A percentile compares a stretch with the other conserved stretches of the same genome.
These are phyloP conservation scores for Sanderia malayensis DNA, from an alignment of 30 jellyfish, hydroid and myxozoan genomes.

Conservation along the genomic window DNA sequence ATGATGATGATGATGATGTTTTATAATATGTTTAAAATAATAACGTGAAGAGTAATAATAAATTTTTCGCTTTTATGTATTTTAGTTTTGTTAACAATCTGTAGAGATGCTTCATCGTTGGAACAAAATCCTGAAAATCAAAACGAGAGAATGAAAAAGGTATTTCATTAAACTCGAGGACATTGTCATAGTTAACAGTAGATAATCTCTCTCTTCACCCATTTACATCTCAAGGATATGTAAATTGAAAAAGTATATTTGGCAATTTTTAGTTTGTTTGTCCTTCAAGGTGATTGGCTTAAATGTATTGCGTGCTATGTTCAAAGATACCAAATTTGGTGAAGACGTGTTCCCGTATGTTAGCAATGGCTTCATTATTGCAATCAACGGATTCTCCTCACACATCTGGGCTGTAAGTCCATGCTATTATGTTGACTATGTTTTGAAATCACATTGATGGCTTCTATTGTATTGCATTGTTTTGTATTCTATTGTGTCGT, in stretches of 20 bases:
- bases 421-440: too few species aligned
- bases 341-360: conserved; percentile 81
- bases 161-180: too few species aligned
- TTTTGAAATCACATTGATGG: too few species aligned
- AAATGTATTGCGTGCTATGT: conserved; percentile 77
- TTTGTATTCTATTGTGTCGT: conserved; percentile 9
- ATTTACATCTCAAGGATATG: too few species aligned
- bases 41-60: too few species aligned
- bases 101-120: conserved; percentile 6
- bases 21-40: too few species aligned
- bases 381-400: conserved; percentile 71
- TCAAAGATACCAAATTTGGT: conserved; percentile 73
- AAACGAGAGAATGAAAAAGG: conserved; percentile 19
- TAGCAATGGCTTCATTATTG: conserved; percentile 69
- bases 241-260: too few species aligned
- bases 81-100: conserved; percentile 22
- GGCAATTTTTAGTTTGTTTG: not conserved
- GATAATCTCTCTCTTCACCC: too few species aligned
- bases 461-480: conserved; percentile 16
- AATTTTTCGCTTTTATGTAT: too few species aligned
- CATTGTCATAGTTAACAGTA: too few species aligned
- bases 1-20: too few species aligned
- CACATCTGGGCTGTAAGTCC: conserved; percentile 69
- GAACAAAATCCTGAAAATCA: not conserved
- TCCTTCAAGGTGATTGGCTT: conserved; percentile 55